phyloP scores from a whole-genome alignment of 2,888 invertebrate genomes.

The Listrodromus nycthemerus region DNA sequence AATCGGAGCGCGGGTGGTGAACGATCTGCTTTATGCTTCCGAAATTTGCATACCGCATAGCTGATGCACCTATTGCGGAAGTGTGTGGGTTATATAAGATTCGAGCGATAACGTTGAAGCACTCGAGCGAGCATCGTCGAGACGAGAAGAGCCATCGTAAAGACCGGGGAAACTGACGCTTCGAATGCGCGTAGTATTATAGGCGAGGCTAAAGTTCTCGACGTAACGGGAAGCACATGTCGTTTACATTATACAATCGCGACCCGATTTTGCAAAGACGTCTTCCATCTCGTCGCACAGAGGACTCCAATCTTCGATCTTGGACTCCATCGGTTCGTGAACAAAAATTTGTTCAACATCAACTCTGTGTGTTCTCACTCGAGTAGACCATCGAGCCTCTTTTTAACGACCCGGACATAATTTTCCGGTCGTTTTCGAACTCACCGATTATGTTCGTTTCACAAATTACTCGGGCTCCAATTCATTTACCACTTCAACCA shows the following conservation, averaged over 20 bases:
- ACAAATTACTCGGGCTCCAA: no score
- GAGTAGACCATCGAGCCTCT: no score
- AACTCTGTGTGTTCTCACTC: no score
- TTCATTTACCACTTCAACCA: no score
- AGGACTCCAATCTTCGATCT: background rate
- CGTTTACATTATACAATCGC: conserved; percentile 18
- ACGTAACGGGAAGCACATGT: background rate
- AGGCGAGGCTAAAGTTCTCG: conserved; percentile 11
- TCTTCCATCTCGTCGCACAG: conserved; percentile 8
- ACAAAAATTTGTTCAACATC: no score
- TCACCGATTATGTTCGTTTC: no score
- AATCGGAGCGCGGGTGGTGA: conserved; percentile 4
- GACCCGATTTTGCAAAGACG: conserved; percentile 12
- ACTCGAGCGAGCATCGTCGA: conserved; percentile 34
- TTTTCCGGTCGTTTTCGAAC: no score
- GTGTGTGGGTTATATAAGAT: conserved; percentile 42
- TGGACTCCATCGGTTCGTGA: no score
- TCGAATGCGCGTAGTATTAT: conserved; percentile 15
- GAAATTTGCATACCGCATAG: conserved; percentile 35
- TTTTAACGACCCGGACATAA: no score
- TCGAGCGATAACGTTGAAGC: conserved; percentile 46
- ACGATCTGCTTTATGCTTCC: background rate
- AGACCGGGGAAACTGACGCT: conserved; percentile 23
- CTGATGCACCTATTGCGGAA: conserved; percentile 7
- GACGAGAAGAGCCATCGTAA: conserved; percentile 45